These are phyloP conservation scores for Aradus depressus DNA, from an alignment of 2,888 invertebrate genomes.

Conservation along the genomic window DNA sequence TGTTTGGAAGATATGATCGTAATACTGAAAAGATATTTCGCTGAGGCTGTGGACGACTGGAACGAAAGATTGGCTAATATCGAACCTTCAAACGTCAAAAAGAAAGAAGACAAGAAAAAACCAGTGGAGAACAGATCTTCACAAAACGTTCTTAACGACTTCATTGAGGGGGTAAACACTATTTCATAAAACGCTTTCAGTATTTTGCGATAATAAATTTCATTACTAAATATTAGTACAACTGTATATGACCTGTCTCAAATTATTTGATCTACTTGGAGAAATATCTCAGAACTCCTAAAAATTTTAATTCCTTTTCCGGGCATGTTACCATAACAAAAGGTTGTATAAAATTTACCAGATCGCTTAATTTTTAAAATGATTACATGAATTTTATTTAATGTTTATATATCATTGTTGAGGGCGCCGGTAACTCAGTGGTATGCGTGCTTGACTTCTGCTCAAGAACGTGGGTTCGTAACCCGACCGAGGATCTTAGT, in stretches of 20 bases:
- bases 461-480: too few species aligned
- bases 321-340: too few species aligned
- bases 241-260: too few species aligned
- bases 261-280: too few species aligned
- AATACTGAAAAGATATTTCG: slow-evolving; percentile 52
- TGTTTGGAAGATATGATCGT: slow-evolving; percentile 50
- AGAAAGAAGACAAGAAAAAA: slow-evolving; percentile 29
- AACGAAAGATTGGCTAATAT: slow-evolving; percentile 42
- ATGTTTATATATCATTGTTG: too few species aligned
- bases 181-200: neutral
- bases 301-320: too few species aligned
- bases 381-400: too few species aligned
- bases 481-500: too few species aligned
- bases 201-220: neutral
- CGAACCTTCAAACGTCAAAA: slow-evolving; percentile 37
- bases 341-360: neutral
- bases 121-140: slow-evolving; percentile 19
- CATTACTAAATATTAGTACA: too few species aligned
- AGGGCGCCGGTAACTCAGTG: too few species aligned
- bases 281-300: too few species aligned
- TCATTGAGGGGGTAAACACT: slow-evolving; percentile 27
- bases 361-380: neutral
- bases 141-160: slow-evolving; percentile 21
- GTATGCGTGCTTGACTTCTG: too few species aligned
- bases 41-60: slow-evolving; percentile 62